These are phyloP conservation scores for Busseola fusca DNA, from an alignment of 2,888 invertebrate species.

Conservation along the genomic window DNA sequence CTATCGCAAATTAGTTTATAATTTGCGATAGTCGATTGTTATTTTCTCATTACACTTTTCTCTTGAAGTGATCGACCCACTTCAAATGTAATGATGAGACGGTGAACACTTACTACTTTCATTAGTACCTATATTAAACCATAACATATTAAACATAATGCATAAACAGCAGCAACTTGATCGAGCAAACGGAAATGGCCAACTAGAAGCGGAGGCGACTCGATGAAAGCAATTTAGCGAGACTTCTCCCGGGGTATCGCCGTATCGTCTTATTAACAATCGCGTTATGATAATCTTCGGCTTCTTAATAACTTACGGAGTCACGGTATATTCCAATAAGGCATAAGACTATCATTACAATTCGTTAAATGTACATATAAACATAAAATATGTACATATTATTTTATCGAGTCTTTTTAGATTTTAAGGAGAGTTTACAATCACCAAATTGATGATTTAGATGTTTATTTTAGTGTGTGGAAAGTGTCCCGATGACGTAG, in stretches of 20 bases:
- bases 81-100: neutral
- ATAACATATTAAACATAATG: too few species aligned
- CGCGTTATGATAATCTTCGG: slow-evolving; percentile 38
- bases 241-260: slow-evolving; percentile 66
- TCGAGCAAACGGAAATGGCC: slow-evolving; percentile 80
- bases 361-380: neutral
- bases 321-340: neutral
- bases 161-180: slow-evolving; percentile 71
- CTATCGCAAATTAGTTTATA: slow-evolving; percentile 2
- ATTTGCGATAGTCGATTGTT: neutral
- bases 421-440: slow-evolving; percentile 25
- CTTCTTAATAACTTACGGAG: neutral
- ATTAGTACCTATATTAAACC: slow-evolving; percentile 39
- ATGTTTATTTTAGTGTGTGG: slow-evolving; percentile 68
- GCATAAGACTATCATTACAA: neutral
- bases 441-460: slow-evolving; percentile 47
- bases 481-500: slow-evolving; percentile 72
- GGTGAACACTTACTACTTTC: slow-evolving; percentile 18
- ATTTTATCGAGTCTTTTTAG: neutral
- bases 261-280: slow-evolving; percentile 69
- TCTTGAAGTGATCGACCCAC: neutral
- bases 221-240: slow-evolving; percentile 71
- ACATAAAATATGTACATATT: neutral
- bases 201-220: slow-evolving; percentile 75
- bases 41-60: slow-evolving; percentile 5